Base-by-base conservation (phyloP, 1,140 invertebrate species). In the Anagrus nilaparvatae region DNA sequence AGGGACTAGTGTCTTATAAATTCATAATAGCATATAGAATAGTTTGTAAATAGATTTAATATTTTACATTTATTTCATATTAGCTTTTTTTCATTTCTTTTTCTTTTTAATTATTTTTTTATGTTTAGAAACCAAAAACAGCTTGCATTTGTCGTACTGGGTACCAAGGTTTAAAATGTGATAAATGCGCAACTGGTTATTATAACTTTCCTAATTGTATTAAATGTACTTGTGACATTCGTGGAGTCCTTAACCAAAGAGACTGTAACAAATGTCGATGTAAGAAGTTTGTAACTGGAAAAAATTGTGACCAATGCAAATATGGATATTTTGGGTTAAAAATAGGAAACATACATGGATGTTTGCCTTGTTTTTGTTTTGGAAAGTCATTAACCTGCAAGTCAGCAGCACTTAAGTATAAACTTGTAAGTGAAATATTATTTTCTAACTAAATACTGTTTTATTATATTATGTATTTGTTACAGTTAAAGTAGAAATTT, bases 311-410 rank as follows among this genome's bases (percentile, higher is more conserved):
- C 30, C 65, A 68, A 12, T 99, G 95, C 61, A 83, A 83, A 40
- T 53, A 74, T 0, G 94, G 93, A 2, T 84, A 79, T 63, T 98
- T 87, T 61, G 82, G 86, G 29, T 67, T 98, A 39, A 75, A 77
- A 20, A 66, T 61, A 14, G 70, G 77, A 1, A 85, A 95, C 61
- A 68, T 78, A 1, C 73, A 82, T 13, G 95, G 95, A 3, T 99
- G 96, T 59, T 66, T 78, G 1, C 62, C 76, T 8, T 98, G 95
- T 64, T 95, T 86, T 69, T 99, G 95, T 65, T 97, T 92, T 17
- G 91, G 88, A 20, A 73, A 91, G 4, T 82, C 81, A 2, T 67
- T 71, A 16, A 61, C 72, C 14, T 98, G 95, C 55, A 64, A 70
- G 38, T 71, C 76, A 28, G 74, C 76, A 17, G 70, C 64, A 46